Percentiles rank a stretch among this genome's conserved stretches.
Evolutionary conservation across 2,888 invertebrate genomes (phyloP).

Genomic region (Agrotis segetum): DNA sequence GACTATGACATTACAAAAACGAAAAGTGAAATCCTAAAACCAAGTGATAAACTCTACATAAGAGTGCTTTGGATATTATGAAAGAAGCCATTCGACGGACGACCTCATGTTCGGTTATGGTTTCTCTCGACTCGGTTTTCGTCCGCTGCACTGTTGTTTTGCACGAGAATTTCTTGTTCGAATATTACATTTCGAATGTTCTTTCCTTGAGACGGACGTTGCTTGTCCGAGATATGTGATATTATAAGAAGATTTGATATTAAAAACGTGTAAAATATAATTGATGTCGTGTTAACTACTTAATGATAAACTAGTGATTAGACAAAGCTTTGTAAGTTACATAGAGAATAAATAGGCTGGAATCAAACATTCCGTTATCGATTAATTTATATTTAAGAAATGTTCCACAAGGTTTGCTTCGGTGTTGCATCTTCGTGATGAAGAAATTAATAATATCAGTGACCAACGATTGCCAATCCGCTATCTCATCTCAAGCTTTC

Average conservation of each 20-base stretch:
- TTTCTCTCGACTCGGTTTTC: slow-evolving; percentile 50
- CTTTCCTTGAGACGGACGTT: slow-evolving; percentile 72
- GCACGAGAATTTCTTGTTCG: slow-evolving; percentile 56
- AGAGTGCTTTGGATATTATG: slow-evolving; percentile 48
- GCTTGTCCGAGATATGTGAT: slow-evolving; percentile 87
- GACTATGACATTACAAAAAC: slow-evolving; percentile 47
- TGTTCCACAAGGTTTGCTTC: slow-evolving; percentile 64
- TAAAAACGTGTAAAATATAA: slow-evolving; percentile 82
- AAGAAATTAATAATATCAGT: slow-evolving; percentile 30
- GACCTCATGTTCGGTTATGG: slow-evolving; percentile 58
- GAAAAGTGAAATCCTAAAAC: slow-evolving; percentile 48
- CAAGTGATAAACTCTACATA: slow-evolving; percentile 53
- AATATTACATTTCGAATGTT: slow-evolving; percentile 64
- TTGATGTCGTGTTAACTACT: slow-evolving; percentile 85
- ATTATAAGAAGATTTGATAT: slow-evolving; percentile 86
- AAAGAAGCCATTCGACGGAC: slow-evolving; percentile 63
- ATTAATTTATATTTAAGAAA: slow-evolving; percentile 67
- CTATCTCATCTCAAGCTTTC: slow-evolving; percentile 18
- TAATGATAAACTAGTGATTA: slow-evolving; percentile 74
- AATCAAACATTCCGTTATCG: slow-evolving; percentile 72
- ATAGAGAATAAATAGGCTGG: slow-evolving; percentile 69
- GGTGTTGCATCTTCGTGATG: slow-evolving; percentile 65
- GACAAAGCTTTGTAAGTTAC: slow-evolving; percentile 82
- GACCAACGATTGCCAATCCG: slow-evolving; percentile 30
- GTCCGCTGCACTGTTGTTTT: slow-evolving; percentile 57